phyloP scores from a whole-genome alignment of 2,888 invertebrate genomes.

The Cephus sareptanus region DNA sequence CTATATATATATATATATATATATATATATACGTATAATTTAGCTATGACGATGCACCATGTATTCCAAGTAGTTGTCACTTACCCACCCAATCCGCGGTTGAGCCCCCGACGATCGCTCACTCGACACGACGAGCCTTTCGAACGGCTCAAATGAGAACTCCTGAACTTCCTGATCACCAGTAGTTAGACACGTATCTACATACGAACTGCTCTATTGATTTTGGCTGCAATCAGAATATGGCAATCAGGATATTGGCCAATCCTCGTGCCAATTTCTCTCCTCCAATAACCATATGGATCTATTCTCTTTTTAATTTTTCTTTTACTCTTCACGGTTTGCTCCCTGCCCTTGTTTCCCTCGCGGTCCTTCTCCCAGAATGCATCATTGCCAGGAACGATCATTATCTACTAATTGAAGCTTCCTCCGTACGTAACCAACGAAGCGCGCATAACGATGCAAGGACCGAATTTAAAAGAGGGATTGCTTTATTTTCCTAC shows the following conservation, averaged over 20 bases:
- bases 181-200: neutral
- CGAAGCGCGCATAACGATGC: neutral
- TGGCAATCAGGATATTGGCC: conserved; percentile 18
- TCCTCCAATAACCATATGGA: neutral
- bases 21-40: neutral
- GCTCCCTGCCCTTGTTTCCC: neutral
- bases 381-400: neutral
- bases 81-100: neutral
- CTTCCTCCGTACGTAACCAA: neutral
- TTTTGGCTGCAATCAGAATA: conserved; percentile 34
- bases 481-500: neutral
- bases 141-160: neutral
- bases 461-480: neutral
- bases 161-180: neutral
- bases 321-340: neutral
- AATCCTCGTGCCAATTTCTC: neutral
- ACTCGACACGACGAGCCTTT: neutral
- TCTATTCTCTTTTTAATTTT: neutral
- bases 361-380: neutral
- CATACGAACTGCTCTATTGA: conserved; percentile 27
- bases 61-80: neutral
- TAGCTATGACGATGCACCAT: neutral
- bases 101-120: neutral
- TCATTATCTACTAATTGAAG: neutral
- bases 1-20: neutral